Percentiles rank a stretch among this genome's conserved stretches.
phyloP scores from a whole-genome alignment of 2,113 vertebrate genomes.

The Pluvialis apricaria region DNA sequence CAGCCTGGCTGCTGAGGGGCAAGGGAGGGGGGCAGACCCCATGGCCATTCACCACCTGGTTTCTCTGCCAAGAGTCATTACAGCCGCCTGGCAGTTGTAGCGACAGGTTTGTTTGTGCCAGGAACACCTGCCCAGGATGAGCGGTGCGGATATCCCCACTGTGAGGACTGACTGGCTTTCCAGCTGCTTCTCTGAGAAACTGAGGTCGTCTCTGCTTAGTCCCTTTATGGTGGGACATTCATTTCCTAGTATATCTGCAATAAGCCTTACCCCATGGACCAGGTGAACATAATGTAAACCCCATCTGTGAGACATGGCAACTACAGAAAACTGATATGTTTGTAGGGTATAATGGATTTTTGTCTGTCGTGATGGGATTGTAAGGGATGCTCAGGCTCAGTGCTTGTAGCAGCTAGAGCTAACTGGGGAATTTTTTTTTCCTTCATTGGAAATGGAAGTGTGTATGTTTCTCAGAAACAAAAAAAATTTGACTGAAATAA shows the following conservation, averaged over 20 bases:
- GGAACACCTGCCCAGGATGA: background rate
- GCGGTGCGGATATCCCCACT: fast-evolving
- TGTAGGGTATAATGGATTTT: background rate
- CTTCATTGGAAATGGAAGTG: background rate
- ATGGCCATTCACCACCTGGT: background rate
- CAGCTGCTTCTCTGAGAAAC: background rate
- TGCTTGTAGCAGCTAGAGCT: background rate
- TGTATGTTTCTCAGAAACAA: background rate
- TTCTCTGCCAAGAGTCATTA: background rate
- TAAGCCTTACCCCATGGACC: background rate
- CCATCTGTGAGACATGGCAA: background rate
- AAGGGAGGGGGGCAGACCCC: background rate
- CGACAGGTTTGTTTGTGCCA: background rate
- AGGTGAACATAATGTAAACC: background rate
- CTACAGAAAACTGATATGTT: background rate
- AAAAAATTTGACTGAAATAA: background rate
- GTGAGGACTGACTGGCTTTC: background rate
- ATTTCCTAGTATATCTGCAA: background rate
- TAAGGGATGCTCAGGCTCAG: background rate
- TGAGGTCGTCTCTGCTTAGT: background rate
- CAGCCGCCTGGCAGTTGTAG: background rate
- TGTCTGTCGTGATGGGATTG: background rate
- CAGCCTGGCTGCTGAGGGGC: background rate
- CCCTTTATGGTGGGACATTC: background rate
- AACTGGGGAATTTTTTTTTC: background rate